A percentile compares a stretch with the other conserved stretches of the same genome.
Evolutionary conservation across 2,888 invertebrate species (phyloP).

Genomic region (Eupithecia insigniata): DNA sequence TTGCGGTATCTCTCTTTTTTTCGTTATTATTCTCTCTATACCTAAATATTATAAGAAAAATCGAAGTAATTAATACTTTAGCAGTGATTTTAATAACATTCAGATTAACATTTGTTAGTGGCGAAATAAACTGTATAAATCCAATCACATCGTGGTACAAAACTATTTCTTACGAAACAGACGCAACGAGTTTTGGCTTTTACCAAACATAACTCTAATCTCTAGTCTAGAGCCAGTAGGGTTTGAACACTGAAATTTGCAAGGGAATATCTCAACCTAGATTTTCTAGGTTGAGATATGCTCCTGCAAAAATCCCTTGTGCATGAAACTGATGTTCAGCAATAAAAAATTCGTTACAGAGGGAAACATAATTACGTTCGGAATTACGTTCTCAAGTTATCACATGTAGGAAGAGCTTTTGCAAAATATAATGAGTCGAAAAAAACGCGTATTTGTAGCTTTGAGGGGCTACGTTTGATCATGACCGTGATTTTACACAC

Average conservation of each 20-base stretch:
- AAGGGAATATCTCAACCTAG: not conserved
- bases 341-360: not conserved
- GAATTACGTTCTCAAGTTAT: too few species aligned
- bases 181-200: constrained; percentile 64
- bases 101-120: not conserved
- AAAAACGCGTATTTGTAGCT: not conserved
- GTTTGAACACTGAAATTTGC: not conserved
- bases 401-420: not conserved
- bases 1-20: not conserved
- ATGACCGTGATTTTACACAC: not conserved
- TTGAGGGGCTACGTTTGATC: not conserved
- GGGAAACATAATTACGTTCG: too few species aligned
- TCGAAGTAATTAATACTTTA: not conserved
- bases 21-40: too few species aligned
- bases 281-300: too few species aligned
- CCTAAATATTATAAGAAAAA: too few species aligned
- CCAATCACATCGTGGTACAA: constrained; percentile 70
- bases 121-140: constrained; percentile 22
- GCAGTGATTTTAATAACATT: not conserved
- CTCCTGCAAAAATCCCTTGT: too few species aligned
- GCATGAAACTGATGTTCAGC: not conserved
- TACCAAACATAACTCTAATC: constrained; percentile 7
- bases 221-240: not conserved
- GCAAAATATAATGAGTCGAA: not conserved
- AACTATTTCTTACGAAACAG: constrained; percentile 77